These are phyloP conservation scores for Watsonalla binaria DNA, from an alignment of 2,888 invertebrate species.

Conservation along the genomic window DNA sequence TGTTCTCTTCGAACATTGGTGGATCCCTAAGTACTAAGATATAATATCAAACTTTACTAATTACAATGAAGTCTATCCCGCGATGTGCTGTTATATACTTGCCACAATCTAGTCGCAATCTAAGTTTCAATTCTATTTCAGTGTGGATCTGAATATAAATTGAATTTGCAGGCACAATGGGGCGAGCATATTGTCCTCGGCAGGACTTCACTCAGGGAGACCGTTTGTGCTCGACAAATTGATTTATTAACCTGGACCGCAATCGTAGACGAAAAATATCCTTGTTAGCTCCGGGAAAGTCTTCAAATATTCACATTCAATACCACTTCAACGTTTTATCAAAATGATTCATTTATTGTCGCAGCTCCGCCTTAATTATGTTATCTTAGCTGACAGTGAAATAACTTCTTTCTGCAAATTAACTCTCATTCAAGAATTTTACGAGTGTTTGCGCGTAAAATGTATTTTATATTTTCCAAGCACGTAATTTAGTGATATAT, in stretches of 20 bases:
- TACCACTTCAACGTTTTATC: neutral
- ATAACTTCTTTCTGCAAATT: neutral
- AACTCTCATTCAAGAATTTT: neutral
- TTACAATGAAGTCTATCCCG: conserved; percentile 11
- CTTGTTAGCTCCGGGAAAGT: conserved; percentile 7
- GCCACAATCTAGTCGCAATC: conserved; percentile 48
- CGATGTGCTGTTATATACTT: conserved; percentile 32
- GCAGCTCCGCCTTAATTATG: neutral
- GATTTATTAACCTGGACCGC: conserved; percentile 48
- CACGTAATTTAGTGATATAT: no score
- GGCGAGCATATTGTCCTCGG: conserved; percentile 40
- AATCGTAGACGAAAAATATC: conserved; percentile 34
- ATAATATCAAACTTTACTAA: conserved; percentile 1
- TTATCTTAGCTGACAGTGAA: neutral
- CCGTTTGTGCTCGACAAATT: conserved; percentile 49
- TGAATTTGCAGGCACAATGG: conserved; percentile 56
- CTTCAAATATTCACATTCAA: neutral
- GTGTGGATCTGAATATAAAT: conserved; percentile 61
- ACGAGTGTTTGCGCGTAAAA: neutral
- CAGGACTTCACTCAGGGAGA: conserved; percentile 38
- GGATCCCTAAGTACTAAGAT: conserved; percentile 1
- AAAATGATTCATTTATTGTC: conserved; percentile 1
- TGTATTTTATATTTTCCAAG: no score
- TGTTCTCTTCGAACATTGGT: neutral
- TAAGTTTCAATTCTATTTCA: conserved; percentile 60